A percentile compares a stretch with the other conserved stretches of the same genome.
phyloP scores from a whole-genome alignment of 2,113 vertebrate species.

The Bubo bubo region DNA sequence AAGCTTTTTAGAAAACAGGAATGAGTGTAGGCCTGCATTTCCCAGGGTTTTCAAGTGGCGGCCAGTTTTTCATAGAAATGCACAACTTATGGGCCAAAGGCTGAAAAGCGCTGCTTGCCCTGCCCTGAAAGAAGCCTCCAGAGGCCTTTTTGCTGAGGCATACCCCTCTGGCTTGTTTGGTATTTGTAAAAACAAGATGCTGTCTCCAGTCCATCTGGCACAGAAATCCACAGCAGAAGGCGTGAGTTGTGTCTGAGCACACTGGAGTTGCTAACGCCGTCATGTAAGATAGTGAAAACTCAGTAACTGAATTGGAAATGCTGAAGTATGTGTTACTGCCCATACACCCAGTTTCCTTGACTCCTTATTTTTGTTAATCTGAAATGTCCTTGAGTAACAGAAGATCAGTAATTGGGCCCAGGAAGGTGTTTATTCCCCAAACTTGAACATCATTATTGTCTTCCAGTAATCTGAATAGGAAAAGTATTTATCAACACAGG shows the following conservation, averaged over 20 bases:
- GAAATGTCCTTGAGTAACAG: not conserved
- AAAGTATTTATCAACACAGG: not conserved
- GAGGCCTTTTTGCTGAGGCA: not conserved
- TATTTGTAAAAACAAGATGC: not conserved
- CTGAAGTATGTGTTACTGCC: not conserved
- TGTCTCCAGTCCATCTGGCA: not conserved
- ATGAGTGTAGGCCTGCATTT: rapidly evolving
- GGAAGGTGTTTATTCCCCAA: not conserved
- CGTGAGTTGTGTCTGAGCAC: not conserved
- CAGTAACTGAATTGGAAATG: not conserved
- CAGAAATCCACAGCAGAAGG: not conserved
- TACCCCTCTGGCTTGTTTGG: rapidly evolving
- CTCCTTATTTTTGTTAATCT: not conserved
- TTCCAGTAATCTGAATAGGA: not conserved
- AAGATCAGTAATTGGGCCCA: not conserved
- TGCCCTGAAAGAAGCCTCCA: not conserved
- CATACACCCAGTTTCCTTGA: rapidly evolving
- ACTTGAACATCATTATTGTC: not conserved
- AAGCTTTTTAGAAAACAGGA: not conserved
- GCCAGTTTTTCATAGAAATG: not conserved
- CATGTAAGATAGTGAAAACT: not conserved
- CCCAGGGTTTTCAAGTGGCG: not conserved
- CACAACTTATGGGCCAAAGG: not conserved
- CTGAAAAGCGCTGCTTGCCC: rapidly evolving
- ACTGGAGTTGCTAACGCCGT: not conserved